Base-by-base conservation (phyloP, 2,113 vertebrate species). In the Paralichthys olivaceus region DNA sequence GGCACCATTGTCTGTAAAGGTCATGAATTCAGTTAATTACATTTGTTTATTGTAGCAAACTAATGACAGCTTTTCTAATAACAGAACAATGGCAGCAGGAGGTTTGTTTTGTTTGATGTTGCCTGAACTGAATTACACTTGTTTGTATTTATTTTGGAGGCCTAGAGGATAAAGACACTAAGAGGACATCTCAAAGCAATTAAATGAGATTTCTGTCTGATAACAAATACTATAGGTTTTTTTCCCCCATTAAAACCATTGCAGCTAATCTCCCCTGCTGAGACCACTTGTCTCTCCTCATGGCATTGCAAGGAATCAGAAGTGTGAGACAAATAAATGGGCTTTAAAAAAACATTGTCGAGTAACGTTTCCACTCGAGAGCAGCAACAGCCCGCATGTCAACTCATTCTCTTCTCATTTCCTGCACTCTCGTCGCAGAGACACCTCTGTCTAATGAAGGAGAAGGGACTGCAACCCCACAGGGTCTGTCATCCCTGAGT, bases 21-120 rank as follows among this genome's bases (percentile, higher is more conserved):
- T 93, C 90, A 93, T 86, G 90, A 89, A 94, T 93, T 93, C 93
- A 81, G 23, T 90, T 89, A 86, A 93, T 93, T 88, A 71, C 53
- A 51, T 83, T 81, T 49, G 57, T 77, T 73, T 91, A 91, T 84
- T 90, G 85, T 87, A 84, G 87, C 54, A 61, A 78, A 81, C n/a
- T 40, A 70, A 55, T 58, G 55, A 62, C 69, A 83, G 69, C 88
- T 28, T 70, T 68, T 58, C 73, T 43, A 71, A 65, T 28, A 23
- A 43, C 28, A 70, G 37, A 75, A 22, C 64, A 43, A 15, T 23
- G n/a, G 37, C 72, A 69, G 22, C 23, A 23, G 22, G 20, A 81
- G 34, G 81, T 63, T 78, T 68, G 64, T 69, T 86, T 75, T 9
- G 71, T 63, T 25, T 2, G 29, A 56, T 62, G 53, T 57, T 53